phyloP scores from a whole-genome alignment of 1,140 invertebrate genomes.

The Scylla paramamosain region DNA sequence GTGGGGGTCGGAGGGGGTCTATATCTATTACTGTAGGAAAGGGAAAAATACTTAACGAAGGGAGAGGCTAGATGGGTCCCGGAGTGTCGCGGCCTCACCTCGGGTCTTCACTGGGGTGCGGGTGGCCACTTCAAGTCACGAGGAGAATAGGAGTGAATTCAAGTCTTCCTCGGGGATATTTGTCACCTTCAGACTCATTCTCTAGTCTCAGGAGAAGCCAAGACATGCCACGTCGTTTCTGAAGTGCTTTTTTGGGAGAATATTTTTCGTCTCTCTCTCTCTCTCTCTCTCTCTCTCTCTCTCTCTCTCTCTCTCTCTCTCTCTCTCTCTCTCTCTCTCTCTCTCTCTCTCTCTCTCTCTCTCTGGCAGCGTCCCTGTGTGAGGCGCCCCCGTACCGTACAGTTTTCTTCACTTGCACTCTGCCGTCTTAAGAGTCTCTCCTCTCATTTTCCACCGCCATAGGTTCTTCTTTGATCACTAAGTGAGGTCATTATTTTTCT shows the following conservation, averaged over 20 bases:
- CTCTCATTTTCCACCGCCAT: slow-evolving; percentile 68
- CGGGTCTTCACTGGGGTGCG: not conserved
- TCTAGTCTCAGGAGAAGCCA: not conserved
- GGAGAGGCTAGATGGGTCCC: too few species aligned
- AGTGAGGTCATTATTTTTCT: slow-evolving; percentile 64
- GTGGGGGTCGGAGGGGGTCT: not conserved
- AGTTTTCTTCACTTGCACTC: slow-evolving; percentile 27
- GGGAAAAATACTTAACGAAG: too few species aligned
- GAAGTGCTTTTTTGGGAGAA: too few species aligned
- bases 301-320: slow-evolving; percentile 53
- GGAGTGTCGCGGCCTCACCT: too few species aligned
- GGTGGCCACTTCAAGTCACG: not conserved
- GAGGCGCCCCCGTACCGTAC: not conserved
- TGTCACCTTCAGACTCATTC: not conserved
- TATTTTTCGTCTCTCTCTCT: not conserved
- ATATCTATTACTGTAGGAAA: too few species aligned
- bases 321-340: slow-evolving; percentile 58
- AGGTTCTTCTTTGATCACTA: slow-evolving; percentile 68
- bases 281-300: not conserved
- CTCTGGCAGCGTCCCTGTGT: not conserved
- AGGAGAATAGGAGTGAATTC: not conserved
- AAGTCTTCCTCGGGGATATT: not conserved
- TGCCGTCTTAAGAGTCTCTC: slow-evolving; percentile 57
- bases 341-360: slow-evolving; percentile 51
- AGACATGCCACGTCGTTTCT: too few species aligned